phyloP scores from a whole-genome alignment of 2,888 invertebrate species.

The Drosophila recens region DNA sequence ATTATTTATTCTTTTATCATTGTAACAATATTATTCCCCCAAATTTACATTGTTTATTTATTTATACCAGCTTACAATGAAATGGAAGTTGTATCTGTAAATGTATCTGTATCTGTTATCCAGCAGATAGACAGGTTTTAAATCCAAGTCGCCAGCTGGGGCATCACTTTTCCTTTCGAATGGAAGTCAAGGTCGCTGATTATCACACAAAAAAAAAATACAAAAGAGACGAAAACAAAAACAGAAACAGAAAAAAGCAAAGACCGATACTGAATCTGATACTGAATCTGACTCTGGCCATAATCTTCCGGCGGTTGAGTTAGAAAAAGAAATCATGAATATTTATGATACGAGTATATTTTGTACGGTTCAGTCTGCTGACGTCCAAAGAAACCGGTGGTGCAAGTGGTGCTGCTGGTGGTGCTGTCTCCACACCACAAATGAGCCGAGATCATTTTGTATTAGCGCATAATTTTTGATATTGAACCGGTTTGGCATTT shows the following conservation, averaged over 20 bases:
- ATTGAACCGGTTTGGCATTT: conserved; percentile 63
- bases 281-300: conserved; percentile 1
- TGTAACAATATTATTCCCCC: not conserved
- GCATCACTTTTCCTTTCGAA: conserved; percentile 75
- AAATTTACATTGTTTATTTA: not conserved
- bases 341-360: conserved; percentile 47
- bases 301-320: conserved; percentile 29
- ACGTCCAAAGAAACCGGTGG: conserved; percentile 58
- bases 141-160: conserved; percentile 34
- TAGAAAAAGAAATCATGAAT: conserved; percentile 70
- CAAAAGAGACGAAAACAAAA: conserved; percentile 36
- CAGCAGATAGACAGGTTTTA: conserved; percentile 63
- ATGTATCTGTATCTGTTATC: conserved; percentile 2
- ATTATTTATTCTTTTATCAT: conserved; percentile 22
- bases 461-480: conserved; percentile 52
- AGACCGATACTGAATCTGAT: no score
- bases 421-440: conserved; percentile 8
- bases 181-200: conserved; percentile 73
- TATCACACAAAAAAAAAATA: conserved; percentile 24
- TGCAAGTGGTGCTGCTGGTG: conserved; percentile 7
- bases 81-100: not conserved
- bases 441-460: conserved; percentile 32
- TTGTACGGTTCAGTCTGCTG: conserved; percentile 41
- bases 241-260: conserved; percentile 22
- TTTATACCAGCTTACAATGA: conserved; percentile 3